Evolutionary conservation across 1,140 invertebrate species (phyloP), one percentile per base, ranked within the genome.

Genomic region (Magallana gigas): DNA sequence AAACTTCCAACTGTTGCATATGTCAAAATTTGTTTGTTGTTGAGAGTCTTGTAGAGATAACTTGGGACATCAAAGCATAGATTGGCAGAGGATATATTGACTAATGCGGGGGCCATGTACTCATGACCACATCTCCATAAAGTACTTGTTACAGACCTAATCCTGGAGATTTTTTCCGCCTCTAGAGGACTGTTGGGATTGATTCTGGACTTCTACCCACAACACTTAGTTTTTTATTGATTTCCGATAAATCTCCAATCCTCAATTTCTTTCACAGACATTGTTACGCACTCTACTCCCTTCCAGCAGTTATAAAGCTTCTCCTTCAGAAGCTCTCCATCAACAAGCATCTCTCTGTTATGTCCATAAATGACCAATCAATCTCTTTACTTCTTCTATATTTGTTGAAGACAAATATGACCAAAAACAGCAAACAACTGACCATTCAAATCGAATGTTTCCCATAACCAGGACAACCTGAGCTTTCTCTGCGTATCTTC

Each of bases 101-200:
- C 68, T 76, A 76, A 76, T 76, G 68, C 68, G 29, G 23, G 2
- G 36, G 23, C 23, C 68, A 8, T 76, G 4, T 29, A 29, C 36
- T 76, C 18, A 11, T 6, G 36, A 76, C 18, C 23, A 76, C 12
- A 8, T 11, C 36, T 18, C 36, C 14, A 76, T 76, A 29, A 29
- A 76, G 23, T 76, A 76, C 68, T 76, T 29, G 68, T 76, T 76
- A 29, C 68, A 14, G 11, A 76, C 68, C 68, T 76, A 76, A 76
- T 76, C 68, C 14, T 12, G 68, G 68, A 9, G 23, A 12, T 23
- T 76, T 76, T 76, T 76, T 76, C 18, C 8, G 23, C 68, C 68
- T 76, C 23, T 29, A 12, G 23, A 12, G 68, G 36, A 76, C 23
- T 48, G 18, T 76, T 12, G 11, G 8, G 68, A 76, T 76, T 76